Percentiles rank a stretch among this genome's conserved stretches.
Conservation (phyloP, 2,797 vertebrate genomes). For the Petrocephalus sullivani region DNA sequence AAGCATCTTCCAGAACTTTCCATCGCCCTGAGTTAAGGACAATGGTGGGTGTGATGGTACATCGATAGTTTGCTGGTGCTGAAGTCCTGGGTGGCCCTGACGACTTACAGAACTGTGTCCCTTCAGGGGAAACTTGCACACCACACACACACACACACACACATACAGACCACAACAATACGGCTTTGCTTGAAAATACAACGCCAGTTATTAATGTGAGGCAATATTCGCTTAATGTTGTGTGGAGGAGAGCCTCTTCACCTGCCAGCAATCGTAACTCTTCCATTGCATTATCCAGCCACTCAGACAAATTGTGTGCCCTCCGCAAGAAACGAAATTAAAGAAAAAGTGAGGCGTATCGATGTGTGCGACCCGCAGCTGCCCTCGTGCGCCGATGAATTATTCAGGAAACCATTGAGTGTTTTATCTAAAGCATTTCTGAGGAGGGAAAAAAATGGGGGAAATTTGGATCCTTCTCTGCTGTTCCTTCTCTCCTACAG, state of each 20-base stretch:
- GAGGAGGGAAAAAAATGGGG: not conserved
- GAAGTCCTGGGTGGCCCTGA: conserved; percentile 70
- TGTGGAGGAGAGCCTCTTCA: not conserved
- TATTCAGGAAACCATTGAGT: conserved; percentile 68
- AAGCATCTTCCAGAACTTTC: conserved; percentile 69
- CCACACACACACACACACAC: not conserved
- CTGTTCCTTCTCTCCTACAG: conserved; percentile 17
- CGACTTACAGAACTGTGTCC: conserved; percentile 45
- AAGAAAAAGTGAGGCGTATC: conserved; percentile 74
- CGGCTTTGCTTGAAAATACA: not conserved
- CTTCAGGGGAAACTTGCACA: not conserved
- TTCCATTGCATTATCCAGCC: conserved; percentile 2
- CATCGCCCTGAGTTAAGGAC: conserved; percentile 69
- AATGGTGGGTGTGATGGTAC: conserved; percentile 73
- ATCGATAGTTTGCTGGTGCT: conserved; percentile 65
- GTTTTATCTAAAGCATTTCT: conserved; percentile 24
- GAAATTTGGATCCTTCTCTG: conserved; percentile 14
- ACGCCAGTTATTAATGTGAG: conserved; percentile 5
- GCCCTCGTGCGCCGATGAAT: conserved; percentile 72
- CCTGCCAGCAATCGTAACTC: not conserved
- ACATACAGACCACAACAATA: not conserved
- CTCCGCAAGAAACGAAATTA: conserved; percentile 62
- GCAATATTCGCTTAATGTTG: conserved; percentile 19
- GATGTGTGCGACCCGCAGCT: conserved; percentile 67
- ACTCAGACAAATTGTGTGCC: conserved; percentile 5